Percentiles rank a stretch among this genome's conserved stretches.
These are phyloP conservation scores for Eospalax fontanierii DNA, from an alignment of 2,797 vertebrate genomes.

Conservation along the genomic window DNA sequence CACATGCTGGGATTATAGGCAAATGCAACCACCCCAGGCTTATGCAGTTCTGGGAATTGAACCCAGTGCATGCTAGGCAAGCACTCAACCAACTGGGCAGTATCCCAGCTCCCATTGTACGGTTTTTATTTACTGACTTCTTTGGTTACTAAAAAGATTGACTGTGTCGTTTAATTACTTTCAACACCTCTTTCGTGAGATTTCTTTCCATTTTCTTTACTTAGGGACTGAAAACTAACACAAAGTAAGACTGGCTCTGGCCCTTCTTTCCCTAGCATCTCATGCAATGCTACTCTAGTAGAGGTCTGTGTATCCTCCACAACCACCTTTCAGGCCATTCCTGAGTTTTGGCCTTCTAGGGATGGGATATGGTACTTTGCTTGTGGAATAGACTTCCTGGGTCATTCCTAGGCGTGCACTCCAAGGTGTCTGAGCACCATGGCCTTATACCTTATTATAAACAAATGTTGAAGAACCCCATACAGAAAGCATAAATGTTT, in stretches of 20 bases:
- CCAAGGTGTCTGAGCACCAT: not conserved
- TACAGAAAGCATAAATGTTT: not conserved
- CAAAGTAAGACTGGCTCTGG: not conserved
- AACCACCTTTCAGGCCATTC: not conserved
- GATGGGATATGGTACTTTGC: not conserved
- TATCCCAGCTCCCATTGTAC: not conserved
- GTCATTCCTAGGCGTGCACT: not conserved
- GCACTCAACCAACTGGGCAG: not conserved
- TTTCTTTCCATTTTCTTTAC: conserved; percentile 45
- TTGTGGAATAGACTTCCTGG: not conserved
- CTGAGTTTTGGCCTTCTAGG: not conserved
- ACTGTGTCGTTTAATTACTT: not conserved
- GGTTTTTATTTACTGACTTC: conserved; percentile 31
- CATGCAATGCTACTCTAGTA: not conserved
- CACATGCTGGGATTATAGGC: not conserved
- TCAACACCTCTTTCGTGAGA: conserved; percentile 14
- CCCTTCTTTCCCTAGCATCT: not conserved
- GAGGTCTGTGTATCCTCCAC: not conserved
- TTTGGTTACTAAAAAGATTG: conserved; percentile 47
- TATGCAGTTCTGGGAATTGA: not conserved
- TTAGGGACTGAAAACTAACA: conserved; percentile 24
- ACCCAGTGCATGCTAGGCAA: no score
- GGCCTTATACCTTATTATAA: conserved; percentile 1
- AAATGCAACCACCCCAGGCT: not conserved
- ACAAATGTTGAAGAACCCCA: not conserved